phyloP scores from a whole-genome alignment of 2,888 invertebrate genomes.

The Dasysyrphus albostriatus region DNA sequence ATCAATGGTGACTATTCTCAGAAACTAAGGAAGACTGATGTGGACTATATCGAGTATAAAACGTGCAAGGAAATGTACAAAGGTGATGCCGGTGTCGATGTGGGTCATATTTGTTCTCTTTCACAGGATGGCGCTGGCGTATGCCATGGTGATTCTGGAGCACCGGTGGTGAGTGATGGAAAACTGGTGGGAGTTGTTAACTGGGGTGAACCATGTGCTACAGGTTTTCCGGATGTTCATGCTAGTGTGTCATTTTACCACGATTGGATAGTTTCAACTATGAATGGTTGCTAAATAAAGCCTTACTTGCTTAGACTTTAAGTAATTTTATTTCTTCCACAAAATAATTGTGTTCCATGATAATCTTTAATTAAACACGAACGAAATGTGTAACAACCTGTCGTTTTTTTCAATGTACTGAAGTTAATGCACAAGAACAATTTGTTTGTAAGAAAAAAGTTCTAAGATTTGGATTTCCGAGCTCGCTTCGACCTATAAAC shows the following conservation, averaged over 20 bases:
- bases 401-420: too few species aligned
- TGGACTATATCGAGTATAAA: slow-evolving; percentile 84
- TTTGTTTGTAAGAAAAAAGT: too few species aligned
- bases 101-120: slow-evolving; percentile 86
- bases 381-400: too few species aligned
- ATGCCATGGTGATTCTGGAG: slow-evolving; percentile 82
- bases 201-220: slow-evolving; percentile 82
- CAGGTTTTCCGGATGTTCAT: slow-evolving; percentile 82
- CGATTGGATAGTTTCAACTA: slow-evolving; percentile 80
- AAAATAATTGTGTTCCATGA: too few species aligned
- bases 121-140: slow-evolving; percentile 84
- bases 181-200: slow-evolving; percentile 81
- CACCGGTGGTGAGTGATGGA: slow-evolving; percentile 80
- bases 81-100: slow-evolving; percentile 84
- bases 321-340: too few species aligned
- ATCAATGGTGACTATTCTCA: slow-evolving; percentile 84
- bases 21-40: slow-evolving; percentile 85
- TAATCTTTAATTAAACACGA: too few species aligned
- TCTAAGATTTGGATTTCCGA: too few species aligned
- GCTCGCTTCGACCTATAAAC: too few species aligned
- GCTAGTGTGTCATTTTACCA: slow-evolving; percentile 80
- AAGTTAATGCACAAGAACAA: too few species aligned
- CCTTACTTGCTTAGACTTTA: not conserved
- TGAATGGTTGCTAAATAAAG: slow-evolving; percentile 67
- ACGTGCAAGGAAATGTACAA: slow-evolving; percentile 83